A percentile compares a stretch with the other conserved stretches of the same genome.
Evolutionary conservation across 2,888 invertebrate genomes (phyloP).

Genomic region (Mythimna vitellina): DNA sequence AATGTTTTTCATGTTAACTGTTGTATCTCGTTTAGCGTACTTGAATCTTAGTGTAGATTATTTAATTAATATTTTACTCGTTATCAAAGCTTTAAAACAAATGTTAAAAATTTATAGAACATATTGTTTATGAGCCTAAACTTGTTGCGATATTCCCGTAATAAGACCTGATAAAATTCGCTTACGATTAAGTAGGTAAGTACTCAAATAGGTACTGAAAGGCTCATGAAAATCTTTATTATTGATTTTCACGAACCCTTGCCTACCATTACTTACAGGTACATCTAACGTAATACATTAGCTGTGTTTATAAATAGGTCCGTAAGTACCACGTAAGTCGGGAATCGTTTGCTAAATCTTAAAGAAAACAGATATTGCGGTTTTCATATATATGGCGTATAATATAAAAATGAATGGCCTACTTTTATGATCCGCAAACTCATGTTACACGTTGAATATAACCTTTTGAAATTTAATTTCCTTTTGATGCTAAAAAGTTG

Average conservation of each 20-base stretch:
- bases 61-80: neutral
- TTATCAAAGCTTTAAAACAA: neutral
- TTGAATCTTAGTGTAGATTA: neutral
- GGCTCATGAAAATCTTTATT: constrained; percentile 18
- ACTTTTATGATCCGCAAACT: constrained; percentile 4
- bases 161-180: constrained; percentile 20
- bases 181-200: constrained; percentile 2
- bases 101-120: no score
- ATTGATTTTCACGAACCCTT: constrained; percentile 34
- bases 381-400: constrained; percentile 3
- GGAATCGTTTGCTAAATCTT: neutral
- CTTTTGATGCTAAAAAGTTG: constrained; percentile 15
- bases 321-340: neutral
- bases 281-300: neutral
- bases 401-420: constrained; percentile 4
- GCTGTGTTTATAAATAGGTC: neutral
- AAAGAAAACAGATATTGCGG: neutral
- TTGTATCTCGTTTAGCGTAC: neutral
- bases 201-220: constrained; percentile 16
- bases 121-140: no score
- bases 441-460: neutral
- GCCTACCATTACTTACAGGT: constrained; percentile 15
- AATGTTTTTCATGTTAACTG: constrained; percentile 1
- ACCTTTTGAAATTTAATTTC: constrained; percentile 11
- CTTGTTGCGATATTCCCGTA: neutral